Conservation (phyloP, 1,140 invertebrate species). For the Agrypnia vestita region DNA sequence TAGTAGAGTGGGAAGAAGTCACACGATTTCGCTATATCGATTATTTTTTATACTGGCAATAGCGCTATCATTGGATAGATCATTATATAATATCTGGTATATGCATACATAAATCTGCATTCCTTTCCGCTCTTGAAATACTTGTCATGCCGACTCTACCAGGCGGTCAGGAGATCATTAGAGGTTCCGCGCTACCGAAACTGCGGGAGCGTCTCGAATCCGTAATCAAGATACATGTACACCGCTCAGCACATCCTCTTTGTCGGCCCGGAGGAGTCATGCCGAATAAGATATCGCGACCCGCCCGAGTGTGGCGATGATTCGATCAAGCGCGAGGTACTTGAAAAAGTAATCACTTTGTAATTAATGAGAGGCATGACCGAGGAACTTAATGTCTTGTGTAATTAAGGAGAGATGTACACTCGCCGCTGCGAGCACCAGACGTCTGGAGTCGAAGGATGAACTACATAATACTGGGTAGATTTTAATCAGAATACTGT, state of each 20-base stretch:
- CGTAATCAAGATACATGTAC: slow-evolving; percentile 55
- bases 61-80: too few species aligned
- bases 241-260: slow-evolving; percentile 15
- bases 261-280: slow-evolving; percentile 40
- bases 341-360: not conserved
- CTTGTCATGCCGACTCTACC: not conserved
- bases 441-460: too few species aligned
- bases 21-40: too few species aligned
- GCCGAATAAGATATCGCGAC: slow-evolving; percentile 46
- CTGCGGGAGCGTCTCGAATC: slow-evolving; percentile 48
- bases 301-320: slow-evolving; percentile 24
- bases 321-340: slow-evolving; percentile 6
- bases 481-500: too few species aligned
- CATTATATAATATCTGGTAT: too few species aligned
- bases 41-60: too few species aligned
- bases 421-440: not conserved
- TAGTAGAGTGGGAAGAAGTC: too few species aligned
- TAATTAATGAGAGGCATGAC: slow-evolving; percentile 29
- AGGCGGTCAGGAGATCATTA: slow-evolving; percentile 52
- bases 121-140: too few species aligned
- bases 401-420: slow-evolving; percentile 25
- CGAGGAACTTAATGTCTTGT: slow-evolving; percentile 34
- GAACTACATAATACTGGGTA: too few species aligned
- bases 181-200: slow-evolving; percentile 29
- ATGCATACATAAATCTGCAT: too few species aligned